Evolutionary conservation across 2,797 vertebrate species (phyloP).

Genomic region (Tragelaphus oryx): DNA sequence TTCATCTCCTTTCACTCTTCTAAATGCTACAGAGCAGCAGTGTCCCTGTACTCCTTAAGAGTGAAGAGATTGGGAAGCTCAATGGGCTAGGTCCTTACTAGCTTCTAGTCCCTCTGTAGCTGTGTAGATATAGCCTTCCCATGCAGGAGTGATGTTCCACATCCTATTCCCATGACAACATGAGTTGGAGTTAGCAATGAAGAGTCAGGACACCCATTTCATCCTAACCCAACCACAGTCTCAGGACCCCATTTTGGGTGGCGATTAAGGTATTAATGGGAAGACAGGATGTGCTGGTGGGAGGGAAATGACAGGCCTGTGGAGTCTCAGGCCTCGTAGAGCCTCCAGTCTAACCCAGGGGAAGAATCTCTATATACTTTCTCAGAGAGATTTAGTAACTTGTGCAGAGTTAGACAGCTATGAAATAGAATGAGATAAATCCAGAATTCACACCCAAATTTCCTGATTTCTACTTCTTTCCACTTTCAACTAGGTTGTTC

Average conservation of each 20-base stretch:
- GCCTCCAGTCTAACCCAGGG: background rate
- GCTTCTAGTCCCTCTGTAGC: background rate
- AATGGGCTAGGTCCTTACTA: background rate
- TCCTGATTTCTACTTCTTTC: background rate
- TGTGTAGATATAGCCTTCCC: background rate
- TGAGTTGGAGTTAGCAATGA: background rate
- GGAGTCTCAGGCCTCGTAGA: background rate
- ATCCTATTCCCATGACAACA: background rate
- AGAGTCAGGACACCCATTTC: background rate
- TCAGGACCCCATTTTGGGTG: background rate
- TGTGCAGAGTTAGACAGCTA: background rate
- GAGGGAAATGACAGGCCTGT: background rate
- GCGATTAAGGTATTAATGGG: background rate
- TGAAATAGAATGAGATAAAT: background rate
- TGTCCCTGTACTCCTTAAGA: background rate
- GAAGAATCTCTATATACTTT: background rate
- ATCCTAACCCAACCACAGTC: background rate
- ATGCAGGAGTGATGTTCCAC: background rate
- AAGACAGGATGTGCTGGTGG: background rate
- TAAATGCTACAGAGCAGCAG: background rate
- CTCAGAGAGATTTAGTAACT: background rate
- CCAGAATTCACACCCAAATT: background rate
- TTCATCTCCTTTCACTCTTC: background rate
- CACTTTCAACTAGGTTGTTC: background rate
- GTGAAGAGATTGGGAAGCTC: background rate